Percentiles rank a stretch among this genome's conserved stretches.
These are phyloP conservation scores for Stylophora pistillata DNA, from an alignment of 64 coral and sea anemone genomes.

Conservation along the genomic window DNA sequence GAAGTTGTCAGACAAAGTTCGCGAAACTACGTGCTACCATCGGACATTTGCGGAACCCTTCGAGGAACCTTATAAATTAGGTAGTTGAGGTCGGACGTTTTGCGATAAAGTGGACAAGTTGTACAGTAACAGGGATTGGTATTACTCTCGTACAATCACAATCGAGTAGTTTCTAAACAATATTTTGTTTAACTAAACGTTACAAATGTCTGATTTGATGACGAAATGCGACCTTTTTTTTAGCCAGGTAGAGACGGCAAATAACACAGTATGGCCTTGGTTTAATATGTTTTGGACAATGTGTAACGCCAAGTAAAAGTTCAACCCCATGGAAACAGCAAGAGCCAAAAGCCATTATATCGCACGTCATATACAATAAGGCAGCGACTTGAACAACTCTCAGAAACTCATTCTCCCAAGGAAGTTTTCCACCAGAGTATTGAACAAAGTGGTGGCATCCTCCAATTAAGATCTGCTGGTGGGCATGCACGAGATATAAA, in stretches of 20 bases:
- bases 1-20: too few species aligned
- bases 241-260: slow-evolving; percentile 48
- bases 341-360: slow-evolving; percentile 49
- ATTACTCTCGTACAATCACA: too few species aligned
- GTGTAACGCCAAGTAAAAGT: slow-evolving; percentile 57
- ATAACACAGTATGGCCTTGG: slow-evolving; percentile 43
- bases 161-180: not conserved
- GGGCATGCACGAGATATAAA: slow-evolving; percentile 42
- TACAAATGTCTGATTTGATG: not conserved
- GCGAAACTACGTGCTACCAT: too few species aligned
- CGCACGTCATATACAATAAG: slow-evolving; percentile 50
- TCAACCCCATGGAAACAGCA: slow-evolving; percentile 63
- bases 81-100: too few species aligned
- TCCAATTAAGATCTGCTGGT: slow-evolving; percentile 36
- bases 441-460: slow-evolving; percentile 65
- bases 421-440: slow-evolving; percentile 50
- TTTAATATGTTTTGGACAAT: slow-evolving; percentile 71
- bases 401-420: slow-evolving; percentile 40
- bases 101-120: too few species aligned
- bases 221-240: not conserved
- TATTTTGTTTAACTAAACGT: not conserved
- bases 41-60: too few species aligned
- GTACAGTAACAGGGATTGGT: too few species aligned
- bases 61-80: too few species aligned
- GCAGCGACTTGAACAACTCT: slow-evolving; percentile 18